Conservation (phyloP, 1,140 invertebrate genomes). For the Ganaspis sp. region DNA sequence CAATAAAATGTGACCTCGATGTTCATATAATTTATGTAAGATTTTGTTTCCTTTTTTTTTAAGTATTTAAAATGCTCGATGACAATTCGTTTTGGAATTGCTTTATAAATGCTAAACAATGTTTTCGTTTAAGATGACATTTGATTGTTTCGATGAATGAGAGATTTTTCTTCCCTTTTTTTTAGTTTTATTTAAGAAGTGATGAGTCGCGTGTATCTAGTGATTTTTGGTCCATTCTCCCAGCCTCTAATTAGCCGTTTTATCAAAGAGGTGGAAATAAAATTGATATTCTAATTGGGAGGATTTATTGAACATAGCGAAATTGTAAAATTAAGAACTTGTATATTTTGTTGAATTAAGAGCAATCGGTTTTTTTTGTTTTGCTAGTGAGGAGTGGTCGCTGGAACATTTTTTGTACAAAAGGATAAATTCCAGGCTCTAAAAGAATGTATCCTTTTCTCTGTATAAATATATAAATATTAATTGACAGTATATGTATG, state of each 20-base stretch:
- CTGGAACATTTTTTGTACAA: background rate
- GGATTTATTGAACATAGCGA: background rate
- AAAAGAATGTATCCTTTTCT: slow-evolving; percentile 52
- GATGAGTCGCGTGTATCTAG: background rate
- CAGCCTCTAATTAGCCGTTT: background rate
- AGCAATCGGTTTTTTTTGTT: background rate
- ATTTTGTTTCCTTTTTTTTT: background rate
- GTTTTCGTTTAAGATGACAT: background rate
- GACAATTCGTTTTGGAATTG: slow-evolving; percentile 1
- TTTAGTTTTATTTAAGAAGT: too few species aligned
- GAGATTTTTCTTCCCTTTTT: background rate
- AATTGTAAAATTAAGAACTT: background rate
- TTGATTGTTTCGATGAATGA: background rate
- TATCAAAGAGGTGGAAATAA: background rate
- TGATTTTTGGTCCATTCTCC: background rate
- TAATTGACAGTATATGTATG: slow-evolving; percentile 47
- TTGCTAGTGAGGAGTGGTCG: background rate
- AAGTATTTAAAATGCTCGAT: background rate
- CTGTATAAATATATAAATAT: slow-evolving; percentile 60
- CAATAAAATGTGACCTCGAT: background rate
- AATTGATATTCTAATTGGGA: background rate
- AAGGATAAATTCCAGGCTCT: slow-evolving; percentile 43
- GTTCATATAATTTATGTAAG: too few species aligned
- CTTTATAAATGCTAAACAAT: background rate
- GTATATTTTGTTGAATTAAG: slow-evolving; percentile 7